Percentiles rank a stretch among this genome's conserved stretches.
Evolutionary conservation across 2,113 vertebrate genomes (phyloP).

Genomic region (Nymphicus hollandicus): DNA sequence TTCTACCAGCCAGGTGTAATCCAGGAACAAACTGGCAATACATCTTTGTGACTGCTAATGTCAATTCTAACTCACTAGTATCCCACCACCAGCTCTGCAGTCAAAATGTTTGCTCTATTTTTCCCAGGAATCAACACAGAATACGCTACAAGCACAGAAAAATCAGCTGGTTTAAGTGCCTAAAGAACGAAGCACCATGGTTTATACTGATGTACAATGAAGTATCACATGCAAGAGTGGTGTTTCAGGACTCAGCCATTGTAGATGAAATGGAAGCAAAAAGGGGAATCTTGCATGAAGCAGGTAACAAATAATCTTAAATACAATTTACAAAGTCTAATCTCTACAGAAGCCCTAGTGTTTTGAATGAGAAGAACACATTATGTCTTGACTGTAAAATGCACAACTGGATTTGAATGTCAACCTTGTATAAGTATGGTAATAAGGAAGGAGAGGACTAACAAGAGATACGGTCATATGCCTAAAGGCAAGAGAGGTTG

Average conservation of each 20-base stretch:
- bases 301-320: not conserved
- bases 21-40: not conserved
- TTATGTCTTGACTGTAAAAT: not conserved
- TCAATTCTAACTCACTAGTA: not conserved
- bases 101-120: not conserved
- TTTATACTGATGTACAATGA: not conserved
- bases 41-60: not conserved
- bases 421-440: not conserved
- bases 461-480: not conserved
- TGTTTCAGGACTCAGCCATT: not conserved
- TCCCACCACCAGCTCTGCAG: not conserved
- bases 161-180: not conserved
- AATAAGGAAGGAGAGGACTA: not conserved
- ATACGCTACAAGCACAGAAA: not conserved
- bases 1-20: slow-evolving; percentile 7
- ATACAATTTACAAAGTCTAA: not conserved
- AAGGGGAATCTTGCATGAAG: not conserved
- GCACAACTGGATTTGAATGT: not conserved
- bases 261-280: not conserved
- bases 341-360: not conserved
- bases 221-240: not conserved
- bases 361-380: not conserved
- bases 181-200: not conserved
- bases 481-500: not conserved
- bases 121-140: not conserved